Base-by-base conservation (phyloP, 2,888 invertebrate species). In the Pseudeuparius sepicola region DNA sequence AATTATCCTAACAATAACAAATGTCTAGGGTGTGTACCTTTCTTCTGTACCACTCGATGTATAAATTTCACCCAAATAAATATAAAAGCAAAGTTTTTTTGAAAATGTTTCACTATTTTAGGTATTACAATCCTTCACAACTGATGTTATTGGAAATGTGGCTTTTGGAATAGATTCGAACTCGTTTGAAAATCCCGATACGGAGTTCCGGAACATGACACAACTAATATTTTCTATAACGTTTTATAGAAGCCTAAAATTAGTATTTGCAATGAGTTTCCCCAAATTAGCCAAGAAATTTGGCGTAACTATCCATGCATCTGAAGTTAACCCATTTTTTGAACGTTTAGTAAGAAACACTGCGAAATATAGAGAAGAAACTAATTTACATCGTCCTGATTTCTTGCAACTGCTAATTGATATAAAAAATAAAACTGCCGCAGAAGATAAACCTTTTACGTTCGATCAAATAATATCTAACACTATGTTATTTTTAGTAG, bases 101-200 rank as follows among this genome's bases (percentile, higher is more conserved):
- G n/a, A n/a, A n/a, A n/a, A n/a, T n/a, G n/a, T n/a, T n/a, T n/a
- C n/a, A n/a, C n/a, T n/a, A n/a, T n/a, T n/a, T n/a, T n/a, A 41
- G 40, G 36, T 69, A 32, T 65, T 68, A 41, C 68, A 67, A 4
- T 66, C 65, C 39, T 73, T 67, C 46, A 65, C 71, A 0, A 70
- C 70, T 59, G 73, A 73, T 47, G 68, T 72, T 3, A 70, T 74
- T 16, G 71, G 69, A 1, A 66, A 65, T 34, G 67, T 71, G 33
- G 72, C 71, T n/a, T 74, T 73, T 49, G 73, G 73, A 16, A 59
- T 73, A 4, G 67, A 71, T 37, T 67, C 68, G 43, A 67, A 73
- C 46, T 66, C 68, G 20, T 67, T 73, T 32, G 60, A 62, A 28
- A 60, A 67, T 48, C 43, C 52, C 7, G 43, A 59, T 14, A 50